Percentiles rank a stretch among this genome's conserved stretches.
Conservation (phyloP, 2,888 invertebrate genomes). For the Thelaira solivaga region DNA sequence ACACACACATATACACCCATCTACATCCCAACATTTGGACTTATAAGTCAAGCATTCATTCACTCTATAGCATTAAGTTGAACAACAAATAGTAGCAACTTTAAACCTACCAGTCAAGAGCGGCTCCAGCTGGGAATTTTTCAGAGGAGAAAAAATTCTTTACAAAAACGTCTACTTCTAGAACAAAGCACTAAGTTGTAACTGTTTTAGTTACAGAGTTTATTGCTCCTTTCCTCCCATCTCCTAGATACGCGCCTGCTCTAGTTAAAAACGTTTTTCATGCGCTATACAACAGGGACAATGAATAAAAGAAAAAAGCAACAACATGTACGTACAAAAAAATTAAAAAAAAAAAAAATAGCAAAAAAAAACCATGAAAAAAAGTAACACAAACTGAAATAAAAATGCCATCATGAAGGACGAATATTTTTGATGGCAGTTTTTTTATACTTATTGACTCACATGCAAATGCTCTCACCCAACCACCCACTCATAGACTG, state of each 20-base stretch:
- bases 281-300: slow-evolving; percentile 37
- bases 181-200: no score
- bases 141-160: no score
- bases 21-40: not conserved
- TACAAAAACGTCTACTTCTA: no score
- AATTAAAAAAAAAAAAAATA: not conserved
- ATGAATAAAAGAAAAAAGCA: slow-evolving; percentile 22
- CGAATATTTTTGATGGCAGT: slow-evolving; percentile 62
- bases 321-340: not conserved
- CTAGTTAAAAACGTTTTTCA: slow-evolving; percentile 55
- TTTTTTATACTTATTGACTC: slow-evolving; percentile 42
- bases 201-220: slow-evolving; percentile 15
- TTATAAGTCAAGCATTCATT: slow-evolving; percentile 39
- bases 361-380: not conserved
- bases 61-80: not conserved
- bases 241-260: no score
- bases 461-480: not conserved
- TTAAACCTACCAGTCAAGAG: not conserved
- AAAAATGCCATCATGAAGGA: slow-evolving; percentile 62
- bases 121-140: not conserved
- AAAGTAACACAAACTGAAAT: slow-evolving; percentile 14
- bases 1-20: no score
- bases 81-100: not conserved
- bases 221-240: no score
- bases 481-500: not conserved